Evolutionary conservation across 2,888 invertebrate genomes (phyloP), one percentile per base, ranked within the genome.

Genomic region (Drosophila putrida): DNA sequence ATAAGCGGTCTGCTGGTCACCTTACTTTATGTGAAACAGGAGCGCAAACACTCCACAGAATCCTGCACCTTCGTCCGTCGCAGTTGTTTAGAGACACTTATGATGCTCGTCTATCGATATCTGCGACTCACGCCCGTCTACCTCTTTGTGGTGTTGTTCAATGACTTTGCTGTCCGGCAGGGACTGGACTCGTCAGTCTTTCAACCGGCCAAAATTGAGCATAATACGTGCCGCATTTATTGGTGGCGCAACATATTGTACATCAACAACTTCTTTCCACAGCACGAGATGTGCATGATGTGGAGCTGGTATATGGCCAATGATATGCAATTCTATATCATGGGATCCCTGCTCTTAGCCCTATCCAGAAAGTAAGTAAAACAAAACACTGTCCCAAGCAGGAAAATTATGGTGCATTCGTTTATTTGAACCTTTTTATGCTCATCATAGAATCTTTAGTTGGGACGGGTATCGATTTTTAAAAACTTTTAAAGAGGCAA

Each of bases 211-310:
- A 85, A 80, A 15, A 94, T 96, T 20, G 93, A 94, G 61, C 96
- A 96, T 90, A 94, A 96, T 78, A 96, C 95, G n/a, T 97, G 97
- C 90, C 94, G 94, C 55, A 93, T 94, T 74, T 96, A 94, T 91
- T 97, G 97, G 97, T 97, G 97, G 97, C 93, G 96, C 66, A 97
- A 97, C 88, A 93, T 95, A n/a, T 93, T 97, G 13, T 97, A 96
- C 90, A 95, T 97, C 86, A 96, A 97, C 91, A 97, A 96, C 88
- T 94, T 96, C 90, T 97, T 94, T 90, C 95, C 96, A 0, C 95
- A 95, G 89, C 93, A 93, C 27, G 96, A 96, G 89, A 95, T 96
- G 93, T 96, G 96, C 90, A 96, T 96, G 95, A 93, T 95, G 64
- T 96, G 96, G 96, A 95, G 95, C 49, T 96, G 96, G 96, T 96